Percentiles rank a stretch among this genome's conserved stretches.
These are phyloP conservation scores for Galagoides demidoff DNA, from an alignment of 2,797 vertebrate genomes.

Conservation along the genomic window DNA sequence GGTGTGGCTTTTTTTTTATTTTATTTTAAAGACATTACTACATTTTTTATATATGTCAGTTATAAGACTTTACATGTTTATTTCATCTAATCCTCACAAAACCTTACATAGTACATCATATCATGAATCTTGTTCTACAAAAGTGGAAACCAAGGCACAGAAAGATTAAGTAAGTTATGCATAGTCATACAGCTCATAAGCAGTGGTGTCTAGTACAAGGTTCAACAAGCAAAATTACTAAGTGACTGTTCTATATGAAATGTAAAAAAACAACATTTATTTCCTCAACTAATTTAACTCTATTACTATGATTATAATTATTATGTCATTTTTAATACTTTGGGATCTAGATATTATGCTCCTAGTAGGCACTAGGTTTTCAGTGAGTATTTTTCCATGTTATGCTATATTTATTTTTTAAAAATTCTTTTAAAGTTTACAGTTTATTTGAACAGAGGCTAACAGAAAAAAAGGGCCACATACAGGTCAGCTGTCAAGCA, in stretches of 20 bases:
- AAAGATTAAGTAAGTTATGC: neutral
- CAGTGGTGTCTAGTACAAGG: neutral
- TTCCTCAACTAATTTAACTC: slow-evolving; percentile 12
- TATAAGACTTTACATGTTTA: neutral
- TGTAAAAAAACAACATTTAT: neutral
- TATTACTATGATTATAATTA: neutral
- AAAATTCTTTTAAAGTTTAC: neutral
- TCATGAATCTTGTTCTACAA: neutral
- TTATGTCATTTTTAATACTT: neutral
- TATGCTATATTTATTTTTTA: neutral
- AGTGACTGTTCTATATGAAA: slow-evolving; percentile 38
- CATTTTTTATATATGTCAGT: neutral
- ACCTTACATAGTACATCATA: neutral
- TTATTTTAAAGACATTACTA: neutral
- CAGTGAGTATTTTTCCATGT: neutral
- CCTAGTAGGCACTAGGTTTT: neutral
- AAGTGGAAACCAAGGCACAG: neutral
- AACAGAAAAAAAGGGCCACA: neutral
- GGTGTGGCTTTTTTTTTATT: neutral
- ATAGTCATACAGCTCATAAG: neutral
- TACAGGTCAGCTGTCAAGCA: slow-evolving; percentile 44
- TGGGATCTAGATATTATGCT: neutral
- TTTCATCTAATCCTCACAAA: neutral
- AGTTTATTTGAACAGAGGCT: neutral
- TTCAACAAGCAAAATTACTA: neutral